Evolutionary conservation across 2,888 invertebrate species (phyloP), one percentile per base, ranked within the genome.

Genomic region (Phragmatobia fuliginosa): DNA sequence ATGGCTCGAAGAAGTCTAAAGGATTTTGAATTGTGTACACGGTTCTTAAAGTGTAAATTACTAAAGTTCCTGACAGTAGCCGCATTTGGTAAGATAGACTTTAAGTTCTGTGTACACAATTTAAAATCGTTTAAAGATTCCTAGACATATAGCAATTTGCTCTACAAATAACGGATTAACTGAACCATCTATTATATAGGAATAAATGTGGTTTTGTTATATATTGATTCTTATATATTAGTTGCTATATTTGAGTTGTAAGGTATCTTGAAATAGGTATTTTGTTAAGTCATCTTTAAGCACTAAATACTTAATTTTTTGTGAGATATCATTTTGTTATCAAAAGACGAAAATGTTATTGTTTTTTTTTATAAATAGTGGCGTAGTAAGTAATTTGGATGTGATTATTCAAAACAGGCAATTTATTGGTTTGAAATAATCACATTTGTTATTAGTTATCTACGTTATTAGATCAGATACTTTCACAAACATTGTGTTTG

Each of bases 401-500:
- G 16, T 25, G 11, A 56, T 28, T 28, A 28, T 7, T 25, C 28
- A 28, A 56, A 28, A 28, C 0, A 4, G 2, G 11, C 21, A 1
- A 14, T 11, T 5, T 28, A 8, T 7, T 56, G 28, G 11, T 56
- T 62, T 38, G 0, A 62, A 7, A 38, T 25, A 25, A 62, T n/a
- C 33, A 21, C 21, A 33, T 32, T 59, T 21, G 58, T 59, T 64
- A 32, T 16, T 63, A 31, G n/a, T 31, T 32, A n/a, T 21, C 32
- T 25, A 16, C 8, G 45, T 59, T 16, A 14, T 28, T 28, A 45
- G 31, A 10, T 21, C 31, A 45, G 41, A 49, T 18, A 28, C 49
- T 16, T 66, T 49, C 36, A 49, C 61, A 67, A 61, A 45, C 60
- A 18, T 49, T 31, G 33, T 52, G 52, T 49, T 61, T 61, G 49